Conservation (phyloP, 1,140 invertebrate genomes). For the Ceratitis capitata region DNA sequence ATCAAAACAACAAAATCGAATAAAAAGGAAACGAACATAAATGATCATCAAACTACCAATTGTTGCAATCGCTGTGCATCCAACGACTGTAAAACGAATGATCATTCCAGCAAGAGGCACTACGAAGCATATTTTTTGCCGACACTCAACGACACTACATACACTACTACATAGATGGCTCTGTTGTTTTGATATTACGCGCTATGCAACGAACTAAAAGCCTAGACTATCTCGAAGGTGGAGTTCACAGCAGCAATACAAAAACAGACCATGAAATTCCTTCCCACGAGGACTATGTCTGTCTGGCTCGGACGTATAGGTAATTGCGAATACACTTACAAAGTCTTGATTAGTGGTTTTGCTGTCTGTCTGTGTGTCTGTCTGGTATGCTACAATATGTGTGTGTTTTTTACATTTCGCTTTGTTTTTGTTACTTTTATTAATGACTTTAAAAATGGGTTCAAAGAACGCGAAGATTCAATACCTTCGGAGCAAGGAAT, state of each 20-base stretch:
- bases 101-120: background rate
- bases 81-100: background rate
- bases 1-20: constrained; percentile 24
- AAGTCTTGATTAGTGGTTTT: constrained; percentile 21
- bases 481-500: background rate
- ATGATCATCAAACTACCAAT: background rate
- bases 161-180: background rate
- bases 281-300: constrained; percentile 27
- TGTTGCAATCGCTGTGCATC: background rate
- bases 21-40: background rate
- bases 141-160: background rate
- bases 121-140: background rate
- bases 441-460: constrained; percentile 30
- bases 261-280: constrained; percentile 20
- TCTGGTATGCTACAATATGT: constrained; percentile 6
- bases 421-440: constrained; percentile 17
- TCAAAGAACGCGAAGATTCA: constrained; percentile 15
- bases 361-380: background rate
- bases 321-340: background rate
- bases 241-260: background rate
- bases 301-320: constrained; percentile 8
- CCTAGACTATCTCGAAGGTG: background rate
- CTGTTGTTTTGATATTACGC: background rate
- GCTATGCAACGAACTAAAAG: background rate
- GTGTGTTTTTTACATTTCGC: background rate